Evolutionary conservation across 2,113 vertebrate species (phyloP).

Genomic region (rabbit (Oryctolagus cuniculus)): mOryCun1.1 NC_091441.1:33068001-33068500

Average conservation of each 20-base stretch:
- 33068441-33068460: not conserved
- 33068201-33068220: too few relatives aligned
- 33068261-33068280: not conserved
- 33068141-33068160: too few relatives aligned
- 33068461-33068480: not conserved
- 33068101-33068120: too few relatives aligned
- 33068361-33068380: not conserved
- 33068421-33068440: not conserved
- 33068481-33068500: not conserved
- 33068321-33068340: not conserved
- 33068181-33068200: too few relatives aligned
- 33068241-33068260: not conserved
- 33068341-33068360: not conserved
- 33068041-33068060: too few relatives aligned
- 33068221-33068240: not conserved
- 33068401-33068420: not conserved
- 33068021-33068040: too few relatives aligned
- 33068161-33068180: too few relatives aligned
- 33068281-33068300: not conserved
- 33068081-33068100: too few relatives aligned
- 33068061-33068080: too few relatives aligned
- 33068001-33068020: too few relatives aligned
- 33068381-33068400: not conserved
- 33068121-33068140: too few relatives aligned
- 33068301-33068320: not conserved